Evolutionary conservation across 2,797 vertebrate species (phyloP), one percentile per base, ranked within the genome.

Genomic region (Muscicapa striata): DNA sequence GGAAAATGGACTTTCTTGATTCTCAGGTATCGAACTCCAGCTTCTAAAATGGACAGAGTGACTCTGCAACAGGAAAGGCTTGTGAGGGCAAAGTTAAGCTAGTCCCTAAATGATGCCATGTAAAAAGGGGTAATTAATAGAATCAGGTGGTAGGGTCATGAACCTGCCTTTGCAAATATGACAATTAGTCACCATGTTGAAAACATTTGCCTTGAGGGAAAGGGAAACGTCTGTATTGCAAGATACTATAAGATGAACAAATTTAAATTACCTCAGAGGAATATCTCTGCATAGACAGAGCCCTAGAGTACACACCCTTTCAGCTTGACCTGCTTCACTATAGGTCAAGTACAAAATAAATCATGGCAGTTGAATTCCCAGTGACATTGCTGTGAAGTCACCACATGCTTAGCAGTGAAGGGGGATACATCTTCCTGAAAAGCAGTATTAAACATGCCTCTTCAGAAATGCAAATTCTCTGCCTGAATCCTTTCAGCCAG

Each of bases 171-270:
- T 68, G n/a, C 24, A 13, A 79, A 26, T 79, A 55, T 70, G 73
- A 58, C 34, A 62, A 1, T 86, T 86, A 90, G 41, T 78, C 57
- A 75, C n/a, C 6, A 0, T 32, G 43, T 45, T 95, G 66, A 64
- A 89, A 95, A 75, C 59, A 78, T 88, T 12, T 78, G 62, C 86
- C 86, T 84, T 40, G 51, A 93, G 63, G 67, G 46, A 86, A 40
- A 75, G 18, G 59, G n/a, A 92, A 85, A 77, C 7, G 30, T 46
- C 79, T 92, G 58, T 67, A 74, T 36, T 83, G 57, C 72, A 87
- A 69, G 84, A 73, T 55, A 70, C 61, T n/a, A 6, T 27, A 74
- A 69, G 63, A 26, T 63, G 64, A 94, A 64, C 76, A 74, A 55
- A 77, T 49, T 52, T 32, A 23, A 77, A 61, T 86, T 73, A 57